Percentiles rank a stretch among this genome's conserved stretches.
phyloP scores from a whole-genome alignment of 1,140 invertebrate genomes.

The Drosophila trapezifrons region DNA sequence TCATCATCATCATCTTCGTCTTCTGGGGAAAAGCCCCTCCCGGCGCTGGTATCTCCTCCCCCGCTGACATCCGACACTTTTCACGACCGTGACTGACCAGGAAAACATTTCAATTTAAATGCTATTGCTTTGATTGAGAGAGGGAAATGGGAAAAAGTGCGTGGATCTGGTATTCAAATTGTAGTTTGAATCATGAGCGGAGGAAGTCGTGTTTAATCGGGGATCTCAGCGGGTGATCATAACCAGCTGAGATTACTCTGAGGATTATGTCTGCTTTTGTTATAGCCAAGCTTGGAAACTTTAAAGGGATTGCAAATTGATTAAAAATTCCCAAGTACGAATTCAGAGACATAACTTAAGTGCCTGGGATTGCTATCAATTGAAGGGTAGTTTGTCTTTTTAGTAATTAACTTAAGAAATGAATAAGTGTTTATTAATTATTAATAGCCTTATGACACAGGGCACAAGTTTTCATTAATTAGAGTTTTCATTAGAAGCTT shows the following conservation, averaged over 20 bases:
- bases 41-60: neutral
- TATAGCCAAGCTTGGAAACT: neutral
- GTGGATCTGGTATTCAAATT: constrained; percentile 33
- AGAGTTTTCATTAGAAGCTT: no score
- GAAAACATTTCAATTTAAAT: constrained; percentile 49
- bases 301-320: neutral
- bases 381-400: no score
- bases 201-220: constrained; percentile 34
- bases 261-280: neutral
- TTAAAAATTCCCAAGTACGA: neutral
- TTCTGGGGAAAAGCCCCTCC: constrained; percentile 1
- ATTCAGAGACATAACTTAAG: no score
- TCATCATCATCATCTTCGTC: constrained; percentile 9
- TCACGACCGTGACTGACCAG: constrained; percentile 39
- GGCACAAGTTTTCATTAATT: no score
- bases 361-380: no score
- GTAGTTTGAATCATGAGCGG: constrained; percentile 16
- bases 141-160: constrained; percentile 16
- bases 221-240: constrained; percentile 7
- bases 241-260: no score
- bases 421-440: no score
- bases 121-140: constrained; percentile 34
- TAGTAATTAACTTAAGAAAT: no score
- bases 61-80: constrained; percentile 44
- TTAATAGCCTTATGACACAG: no score